Evolutionary conservation across 2,113 vertebrate genomes (phyloP).

Genomic region (Psammodynastes pulverulentus): DNA sequence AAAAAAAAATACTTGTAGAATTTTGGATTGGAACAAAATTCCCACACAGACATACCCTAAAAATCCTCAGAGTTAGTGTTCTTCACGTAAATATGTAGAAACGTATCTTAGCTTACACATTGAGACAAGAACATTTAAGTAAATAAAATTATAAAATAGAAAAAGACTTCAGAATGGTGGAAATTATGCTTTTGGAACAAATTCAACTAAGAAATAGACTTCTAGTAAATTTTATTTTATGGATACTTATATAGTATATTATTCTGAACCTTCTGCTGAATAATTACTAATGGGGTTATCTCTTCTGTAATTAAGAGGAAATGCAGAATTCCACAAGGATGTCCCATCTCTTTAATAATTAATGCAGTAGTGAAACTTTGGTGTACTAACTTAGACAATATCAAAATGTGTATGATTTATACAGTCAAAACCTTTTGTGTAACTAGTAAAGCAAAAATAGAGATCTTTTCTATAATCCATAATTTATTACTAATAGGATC

Average conservation of each 20-base stretch:
- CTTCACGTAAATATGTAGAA: neutral
- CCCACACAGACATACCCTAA: neutral
- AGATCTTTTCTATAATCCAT: neutral
- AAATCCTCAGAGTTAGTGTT: neutral
- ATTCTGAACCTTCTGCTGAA: neutral
- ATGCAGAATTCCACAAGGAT: neutral
- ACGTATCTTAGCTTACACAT: neutral
- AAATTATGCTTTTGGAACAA: neutral
- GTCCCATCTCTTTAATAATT: neutral
- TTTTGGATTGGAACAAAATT: neutral
- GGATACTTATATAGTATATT: neutral
- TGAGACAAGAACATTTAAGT: neutral
- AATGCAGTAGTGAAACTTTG: neutral
- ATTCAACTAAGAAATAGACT: neutral
- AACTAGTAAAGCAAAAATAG: neutral
- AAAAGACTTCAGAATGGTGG: neutral
- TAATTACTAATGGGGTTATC: neutral
- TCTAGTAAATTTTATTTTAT: neutral
- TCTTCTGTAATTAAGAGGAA: neutral
- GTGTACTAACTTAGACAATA: neutral
- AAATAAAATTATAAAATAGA: neutral
- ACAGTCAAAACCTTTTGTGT: neutral
- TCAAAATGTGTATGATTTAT: neutral
- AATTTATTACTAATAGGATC: neutral
- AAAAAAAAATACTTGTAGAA: neutral